A percentile compares a stretch with the other conserved stretches of the same genome.
Evolutionary conservation across 2,888 invertebrate genomes (phyloP).

Genomic region (Ceraclea dissimilis): DNA sequence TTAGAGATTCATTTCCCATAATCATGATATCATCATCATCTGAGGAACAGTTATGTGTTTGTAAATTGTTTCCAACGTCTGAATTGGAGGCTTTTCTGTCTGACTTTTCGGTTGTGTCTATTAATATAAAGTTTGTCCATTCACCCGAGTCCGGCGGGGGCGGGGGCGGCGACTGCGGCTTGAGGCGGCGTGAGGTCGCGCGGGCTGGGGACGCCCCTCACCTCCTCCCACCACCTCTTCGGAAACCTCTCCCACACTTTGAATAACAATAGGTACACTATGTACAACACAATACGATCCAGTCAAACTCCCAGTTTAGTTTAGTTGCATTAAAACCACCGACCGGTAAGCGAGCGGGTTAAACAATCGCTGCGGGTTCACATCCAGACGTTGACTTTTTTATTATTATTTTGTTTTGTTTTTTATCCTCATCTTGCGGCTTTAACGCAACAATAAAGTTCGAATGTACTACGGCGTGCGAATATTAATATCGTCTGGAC

Average conservation of each 20-base stretch:
- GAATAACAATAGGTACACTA: background rate
- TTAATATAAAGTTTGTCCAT: background rate
- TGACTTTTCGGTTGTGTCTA: background rate
- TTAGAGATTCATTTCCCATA: no score
- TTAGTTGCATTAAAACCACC: background rate
- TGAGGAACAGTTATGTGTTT: no score
- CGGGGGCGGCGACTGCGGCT: no score
- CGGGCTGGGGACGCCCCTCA: background rate
- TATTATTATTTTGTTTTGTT: background rate
- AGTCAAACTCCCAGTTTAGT: constrained; percentile 1
- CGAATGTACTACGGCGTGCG: background rate
- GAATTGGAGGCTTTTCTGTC: background rate
- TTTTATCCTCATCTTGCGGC: background rate
- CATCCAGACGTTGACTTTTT: background rate
- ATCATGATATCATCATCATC: no score
- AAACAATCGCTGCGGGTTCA: background rate
- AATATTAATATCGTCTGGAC: background rate
- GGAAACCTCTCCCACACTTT: background rate
- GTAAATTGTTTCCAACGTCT: no score
- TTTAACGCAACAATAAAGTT: background rate
- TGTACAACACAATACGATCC: background rate
- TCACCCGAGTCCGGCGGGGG: constrained; percentile 1
- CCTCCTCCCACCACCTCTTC: background rate
- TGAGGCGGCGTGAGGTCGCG: background rate
- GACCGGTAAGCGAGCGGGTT: background rate